Evolutionary conservation across 1,140 invertebrate genomes (phyloP).

Genomic region (Bursaphelenchus mucronatus): DNA sequence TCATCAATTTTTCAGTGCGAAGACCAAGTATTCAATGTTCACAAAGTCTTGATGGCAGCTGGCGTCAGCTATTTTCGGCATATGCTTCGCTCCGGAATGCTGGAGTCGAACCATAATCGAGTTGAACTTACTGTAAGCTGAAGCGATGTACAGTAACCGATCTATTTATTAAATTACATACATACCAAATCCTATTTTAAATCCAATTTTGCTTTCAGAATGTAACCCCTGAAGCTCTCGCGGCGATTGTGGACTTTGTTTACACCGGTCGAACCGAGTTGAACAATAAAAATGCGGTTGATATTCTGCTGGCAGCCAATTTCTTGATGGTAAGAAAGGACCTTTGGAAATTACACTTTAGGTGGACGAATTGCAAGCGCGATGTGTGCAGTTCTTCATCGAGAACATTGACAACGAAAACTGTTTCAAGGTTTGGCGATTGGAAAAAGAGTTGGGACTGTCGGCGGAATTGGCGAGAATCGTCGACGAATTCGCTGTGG

Average conservation of each 20-base stretch:
- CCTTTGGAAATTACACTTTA: not conserved
- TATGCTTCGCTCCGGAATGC: not conserved
- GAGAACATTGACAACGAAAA: constrained; percentile 9
- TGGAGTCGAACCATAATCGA: not conserved
- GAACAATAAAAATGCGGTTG: not conserved
- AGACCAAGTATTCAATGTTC: constrained; percentile 1
- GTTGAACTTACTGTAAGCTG: constrained; percentile 1
- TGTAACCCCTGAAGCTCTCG: not conserved
- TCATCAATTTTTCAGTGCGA: constrained; percentile 11
- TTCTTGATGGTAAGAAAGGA: constrained; percentile 5
- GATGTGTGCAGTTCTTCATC: constrained; percentile 7
- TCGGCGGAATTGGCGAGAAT: not conserved
- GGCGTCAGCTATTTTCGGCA: constrained; percentile 7
- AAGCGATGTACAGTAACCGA: too few species aligned
- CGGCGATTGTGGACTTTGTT: constrained; percentile 12
- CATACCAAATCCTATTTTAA: too few species aligned
- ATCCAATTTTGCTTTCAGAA: not conserved
- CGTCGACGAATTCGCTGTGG: constrained; percentile 14
- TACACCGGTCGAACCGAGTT: constrained; percentile 3
- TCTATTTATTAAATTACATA: too few species aligned
- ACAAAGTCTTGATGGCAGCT: constrained; percentile 10
- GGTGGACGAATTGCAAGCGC: not conserved
- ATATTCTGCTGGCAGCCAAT: constrained; percentile 5
- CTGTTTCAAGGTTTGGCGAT: constrained; percentile 1
- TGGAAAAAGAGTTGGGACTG: not conserved